Evolutionary conservation across 2,888 invertebrate genomes (phyloP).

Genomic region (Polydrusus pterygomalis): DNA sequence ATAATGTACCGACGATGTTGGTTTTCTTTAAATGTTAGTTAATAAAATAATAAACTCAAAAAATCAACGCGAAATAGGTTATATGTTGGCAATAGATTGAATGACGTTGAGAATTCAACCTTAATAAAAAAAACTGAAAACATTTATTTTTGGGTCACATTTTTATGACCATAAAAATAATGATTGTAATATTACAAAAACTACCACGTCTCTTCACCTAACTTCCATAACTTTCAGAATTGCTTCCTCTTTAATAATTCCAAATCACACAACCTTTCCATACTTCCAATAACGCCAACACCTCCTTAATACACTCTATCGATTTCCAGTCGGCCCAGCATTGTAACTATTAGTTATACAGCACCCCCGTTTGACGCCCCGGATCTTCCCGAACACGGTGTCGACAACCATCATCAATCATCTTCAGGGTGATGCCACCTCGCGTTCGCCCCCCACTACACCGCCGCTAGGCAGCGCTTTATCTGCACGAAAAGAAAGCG

Average conservation of each 20-base stretch:
- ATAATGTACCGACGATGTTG: too few species aligned
- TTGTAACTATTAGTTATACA: constrained; percentile 71
- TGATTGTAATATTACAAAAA: too few species aligned
- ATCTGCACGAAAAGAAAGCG: constrained; percentile 12
- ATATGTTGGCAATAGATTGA: too few species aligned
- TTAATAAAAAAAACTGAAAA: too few species aligned
- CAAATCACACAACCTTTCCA: constrained; percentile 4
- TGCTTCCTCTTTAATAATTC: constrained; percentile 7
- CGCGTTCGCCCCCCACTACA: constrained; percentile 14
- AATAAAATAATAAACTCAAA: too few species aligned
- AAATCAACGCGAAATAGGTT: too few species aligned
- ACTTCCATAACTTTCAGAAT: too few species aligned
- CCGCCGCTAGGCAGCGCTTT: constrained; percentile 15
- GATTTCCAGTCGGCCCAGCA: constrained; percentile 61
- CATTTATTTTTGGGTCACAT: too few species aligned
- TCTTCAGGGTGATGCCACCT: constrained; percentile 59
- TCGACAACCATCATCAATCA: constrained; percentile 72
- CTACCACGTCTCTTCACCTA: too few species aligned
- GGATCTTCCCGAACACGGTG: constrained; percentile 70
- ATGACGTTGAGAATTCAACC: too few species aligned
- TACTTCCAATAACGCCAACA: constrained; percentile 32
- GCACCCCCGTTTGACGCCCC: constrained; percentile 68
- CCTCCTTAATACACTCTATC: constrained; percentile 43
- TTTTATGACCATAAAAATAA: too few species aligned
- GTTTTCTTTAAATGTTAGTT: too few species aligned